Evolutionary conservation across 1,140 invertebrate genomes (phyloP), one percentile per base, ranked within the genome.

Genomic region (Uloborus diversus): DNA sequence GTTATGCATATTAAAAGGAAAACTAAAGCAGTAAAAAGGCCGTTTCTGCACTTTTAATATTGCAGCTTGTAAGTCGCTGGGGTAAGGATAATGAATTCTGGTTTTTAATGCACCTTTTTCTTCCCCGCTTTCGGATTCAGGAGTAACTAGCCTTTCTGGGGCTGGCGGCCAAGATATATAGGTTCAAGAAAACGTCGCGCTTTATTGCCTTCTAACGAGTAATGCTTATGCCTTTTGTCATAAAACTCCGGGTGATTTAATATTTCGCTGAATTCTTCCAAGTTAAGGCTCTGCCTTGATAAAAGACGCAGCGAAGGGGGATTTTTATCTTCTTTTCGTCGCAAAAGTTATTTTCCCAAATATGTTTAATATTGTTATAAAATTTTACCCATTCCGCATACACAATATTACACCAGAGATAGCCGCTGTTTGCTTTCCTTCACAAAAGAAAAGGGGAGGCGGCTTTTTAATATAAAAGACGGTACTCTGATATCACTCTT

Each of bases 311-410:
- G 70, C 70, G 37, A 71, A 42, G 59, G 62, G 61, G 71, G 69
- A 53, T 25, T 78, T 78, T 78, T 78, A 78, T 78, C 73, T 78
- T 78, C 73, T 78, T 78, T 78, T 65, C 73, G 73, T 78, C 62
- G 73, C 73, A 78, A 78, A 78, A 78, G 73, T 78, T 78, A 78
- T 78, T 78, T 78, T 78, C 73, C 73, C 73, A 78, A 78, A 78
- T 78, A 78, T 78, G 73, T 78, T 78, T 78, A 78, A 78, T 78
- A 78, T 78, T 78, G 73, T 78, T 78, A 66, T 78, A 78, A 78
- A 78, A 78, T 78, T 78, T 78, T 78, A 66, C 73, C 73, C 73
- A 78, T 78, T 78, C 73, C 73, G 62, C 73, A 78, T 78, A 78
- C 35, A 78, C 73, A 78, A 78, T 78, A 78, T 78, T 78, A 56